Percentiles rank a stretch among this genome's conserved stretches.
Evolutionary conservation across 2,888 invertebrate species (phyloP).

Genomic region (Sphaerophoria taeniata): DNA sequence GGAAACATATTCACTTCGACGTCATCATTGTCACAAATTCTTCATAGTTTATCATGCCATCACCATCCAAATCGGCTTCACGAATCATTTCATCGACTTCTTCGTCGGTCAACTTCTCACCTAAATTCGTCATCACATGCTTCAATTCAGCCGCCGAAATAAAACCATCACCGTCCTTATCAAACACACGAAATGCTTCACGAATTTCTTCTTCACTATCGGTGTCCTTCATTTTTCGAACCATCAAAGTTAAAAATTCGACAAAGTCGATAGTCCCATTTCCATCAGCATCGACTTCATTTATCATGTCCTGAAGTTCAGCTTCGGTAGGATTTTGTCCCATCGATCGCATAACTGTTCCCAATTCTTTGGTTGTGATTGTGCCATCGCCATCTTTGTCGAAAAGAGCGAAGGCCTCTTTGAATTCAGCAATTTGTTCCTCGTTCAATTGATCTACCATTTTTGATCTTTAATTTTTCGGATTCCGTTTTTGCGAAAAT

Average conservation of each 20-base stretch:
- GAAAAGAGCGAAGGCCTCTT: conserved; percentile 98
- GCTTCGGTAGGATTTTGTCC: conserved; percentile 99
- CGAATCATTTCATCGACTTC: conserved; percentile 99
- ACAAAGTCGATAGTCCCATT: conserved; percentile 99
- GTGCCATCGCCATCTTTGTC: conserved; percentile 99
- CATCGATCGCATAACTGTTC: conserved; percentile 97
- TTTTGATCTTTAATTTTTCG: not conserved
- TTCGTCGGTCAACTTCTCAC: conserved; percentile 98
- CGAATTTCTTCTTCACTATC: conserved; percentile 99
- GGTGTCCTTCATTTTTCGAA: conserved; percentile 98
- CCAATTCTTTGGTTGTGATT: conserved; percentile 98
- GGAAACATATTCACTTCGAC: conserved; percentile 89
- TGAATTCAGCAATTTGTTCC: conserved; percentile 99
- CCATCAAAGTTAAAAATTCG: conserved; percentile 99
- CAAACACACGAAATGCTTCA: conserved; percentile 98
- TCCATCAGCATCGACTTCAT: conserved; percentile 94
- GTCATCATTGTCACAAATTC: conserved; percentile 99
- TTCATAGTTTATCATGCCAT: conserved; percentile 91
- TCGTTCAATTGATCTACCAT: conserved; percentile 92
- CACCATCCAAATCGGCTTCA: conserved; percentile 98
- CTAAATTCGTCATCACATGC: conserved; percentile 99
- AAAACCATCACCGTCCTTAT: conserved; percentile 99
- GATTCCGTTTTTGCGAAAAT: not conserved
- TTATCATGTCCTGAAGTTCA: conserved; percentile 98
- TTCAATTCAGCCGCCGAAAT: conserved; percentile 98